phyloP scores from a whole-genome alignment of 2,888 invertebrate species.

The Choristoneura rosaceana region DNA sequence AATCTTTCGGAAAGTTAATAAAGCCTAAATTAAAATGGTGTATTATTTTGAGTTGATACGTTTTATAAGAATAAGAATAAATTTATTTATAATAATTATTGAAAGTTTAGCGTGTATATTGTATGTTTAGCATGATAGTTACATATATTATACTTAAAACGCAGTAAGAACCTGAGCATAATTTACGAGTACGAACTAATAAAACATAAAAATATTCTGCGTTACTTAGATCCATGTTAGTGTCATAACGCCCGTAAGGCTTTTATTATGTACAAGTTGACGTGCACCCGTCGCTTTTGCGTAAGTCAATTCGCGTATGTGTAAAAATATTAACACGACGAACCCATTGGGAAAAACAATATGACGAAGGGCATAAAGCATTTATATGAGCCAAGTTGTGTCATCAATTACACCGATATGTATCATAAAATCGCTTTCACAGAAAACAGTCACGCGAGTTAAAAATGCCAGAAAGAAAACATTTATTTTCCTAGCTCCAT shows the following conservation, averaged over 20 bases:
- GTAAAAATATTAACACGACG: constrained; percentile 22
- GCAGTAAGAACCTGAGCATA: background rate
- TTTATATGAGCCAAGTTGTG: constrained; percentile 5
- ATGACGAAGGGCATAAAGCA: constrained; percentile 18
- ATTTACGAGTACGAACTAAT: background rate
- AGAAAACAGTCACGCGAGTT: too few species aligned
- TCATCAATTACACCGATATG: constrained; percentile 21
- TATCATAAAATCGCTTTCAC: background rate
- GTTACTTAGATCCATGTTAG: constrained; percentile 2
- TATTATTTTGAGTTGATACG: too few species aligned
- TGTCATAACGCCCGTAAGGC: background rate
- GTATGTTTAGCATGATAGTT: too few species aligned
- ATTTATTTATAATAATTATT: too few species aligned
- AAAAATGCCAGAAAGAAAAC: too few species aligned
- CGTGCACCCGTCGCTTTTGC: constrained; percentile 6
- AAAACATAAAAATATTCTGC: background rate
- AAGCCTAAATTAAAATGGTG: too few species aligned
- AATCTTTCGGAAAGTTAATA: too few species aligned
- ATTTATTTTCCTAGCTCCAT: too few species aligned
- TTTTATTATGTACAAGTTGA: constrained; percentile 16
- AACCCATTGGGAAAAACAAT: constrained; percentile 21
- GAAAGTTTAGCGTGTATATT: too few species aligned
- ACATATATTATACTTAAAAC: too few species aligned
- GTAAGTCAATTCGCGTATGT: constrained; percentile 16
- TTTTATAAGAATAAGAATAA: too few species aligned